Conservation (phyloP, 2,888 invertebrate genomes). For the Polymixis lichenea region DNA sequence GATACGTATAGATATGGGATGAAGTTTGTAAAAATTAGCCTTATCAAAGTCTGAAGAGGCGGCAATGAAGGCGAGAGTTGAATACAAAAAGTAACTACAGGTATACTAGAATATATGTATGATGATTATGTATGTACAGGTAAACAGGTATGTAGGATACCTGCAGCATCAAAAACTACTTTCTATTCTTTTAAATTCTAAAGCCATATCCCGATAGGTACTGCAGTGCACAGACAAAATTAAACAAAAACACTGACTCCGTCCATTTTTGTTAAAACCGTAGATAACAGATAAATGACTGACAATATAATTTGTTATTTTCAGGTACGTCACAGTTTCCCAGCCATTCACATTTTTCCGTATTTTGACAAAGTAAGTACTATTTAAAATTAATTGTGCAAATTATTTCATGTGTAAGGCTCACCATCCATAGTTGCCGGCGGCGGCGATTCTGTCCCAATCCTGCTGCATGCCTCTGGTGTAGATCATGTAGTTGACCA, state of each 20-base stretch:
- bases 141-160: too few species aligned
- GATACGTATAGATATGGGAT: neutral
- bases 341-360: neutral
- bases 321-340: slow-evolving; percentile 52
- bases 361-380: slow-evolving; percentile 27
- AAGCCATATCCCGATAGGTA: too few species aligned
- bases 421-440: slow-evolving; percentile 93
- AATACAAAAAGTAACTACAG: neutral
- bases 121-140: too few species aligned
- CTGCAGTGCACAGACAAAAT: too few species aligned
- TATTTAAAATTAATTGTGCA: neutral
- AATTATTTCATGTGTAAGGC: slow-evolving; percentile 31
- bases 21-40: neutral
- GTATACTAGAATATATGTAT: too few species aligned
- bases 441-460: slow-evolving; percentile 92
- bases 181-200: too few species aligned
- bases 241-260: too few species aligned
- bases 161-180: neutral
- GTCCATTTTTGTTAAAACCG: too few species aligned
- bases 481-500: slow-evolving; percentile 92
- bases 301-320: slow-evolving; percentile 5
- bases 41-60: neutral
- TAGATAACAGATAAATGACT: neutral
- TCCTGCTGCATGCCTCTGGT: slow-evolving; percentile 92
- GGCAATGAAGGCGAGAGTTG: neutral